A percentile compares a stretch with the other conserved stretches of the same genome.
phyloP scores from a whole-genome alignment of 2,797 vertebrate genomes.

The Hozukius guyotensis region DNA sequence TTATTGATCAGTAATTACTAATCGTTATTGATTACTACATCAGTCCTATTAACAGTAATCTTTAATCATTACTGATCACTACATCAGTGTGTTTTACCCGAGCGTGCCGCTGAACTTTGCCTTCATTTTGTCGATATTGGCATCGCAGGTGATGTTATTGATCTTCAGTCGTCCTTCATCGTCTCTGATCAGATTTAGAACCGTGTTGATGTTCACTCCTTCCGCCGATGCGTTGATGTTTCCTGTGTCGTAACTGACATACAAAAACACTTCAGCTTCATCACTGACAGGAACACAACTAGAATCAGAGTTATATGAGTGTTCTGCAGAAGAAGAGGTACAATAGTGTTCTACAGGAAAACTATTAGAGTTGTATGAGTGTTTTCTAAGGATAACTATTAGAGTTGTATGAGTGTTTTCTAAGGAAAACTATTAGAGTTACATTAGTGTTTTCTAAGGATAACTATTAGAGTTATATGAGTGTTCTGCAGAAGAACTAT shows the following conservation, averaged over 20 bases:
- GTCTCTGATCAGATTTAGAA: constrained; percentile 85
- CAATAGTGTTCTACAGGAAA: too few species aligned
- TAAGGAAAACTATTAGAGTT: too few species aligned
- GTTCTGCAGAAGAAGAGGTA: too few species aligned
- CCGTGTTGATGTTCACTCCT: constrained; percentile 89
- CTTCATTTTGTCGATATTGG: constrained; percentile 87
- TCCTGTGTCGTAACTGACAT: constrained; percentile 88
- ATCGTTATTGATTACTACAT: neutral
- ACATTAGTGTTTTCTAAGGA: neutral
- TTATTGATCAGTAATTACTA: neutral
- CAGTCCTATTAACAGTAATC: neutral
- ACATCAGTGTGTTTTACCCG: constrained; percentile 74
- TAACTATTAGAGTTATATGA: neutral
- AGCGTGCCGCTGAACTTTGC: constrained; percentile 90
- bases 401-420: neutral
- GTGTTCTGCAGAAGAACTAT: too few species aligned
- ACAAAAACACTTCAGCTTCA: neutral
- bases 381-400: neutral
- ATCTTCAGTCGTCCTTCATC: constrained; percentile 89
- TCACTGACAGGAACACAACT: neutral
- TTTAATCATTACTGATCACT: neutral
- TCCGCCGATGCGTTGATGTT: constrained; percentile 91
- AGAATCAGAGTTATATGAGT: too few species aligned
- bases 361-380: too few species aligned
- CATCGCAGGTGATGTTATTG: constrained; percentile 88